Base-by-base conservation (phyloP, 2,888 invertebrate genomes). In the Lasius platythorax region DNA sequence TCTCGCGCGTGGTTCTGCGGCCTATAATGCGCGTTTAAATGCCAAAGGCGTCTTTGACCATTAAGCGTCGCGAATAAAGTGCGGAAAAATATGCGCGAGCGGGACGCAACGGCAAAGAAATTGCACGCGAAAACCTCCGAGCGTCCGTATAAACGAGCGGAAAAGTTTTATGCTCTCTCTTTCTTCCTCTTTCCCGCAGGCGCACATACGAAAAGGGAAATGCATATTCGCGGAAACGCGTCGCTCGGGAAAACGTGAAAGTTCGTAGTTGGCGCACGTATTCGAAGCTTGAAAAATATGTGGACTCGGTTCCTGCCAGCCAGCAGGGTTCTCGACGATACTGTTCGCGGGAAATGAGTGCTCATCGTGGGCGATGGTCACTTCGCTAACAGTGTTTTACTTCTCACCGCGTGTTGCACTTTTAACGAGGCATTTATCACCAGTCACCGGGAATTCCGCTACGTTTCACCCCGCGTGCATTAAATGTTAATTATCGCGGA, bases 201-300 rank as follows among this genome's bases (percentile, higher is more conserved):
- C 56, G 18, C 58, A 67, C 53, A 50, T 33, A 43, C 79, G 63
- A 74, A 58, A 70, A 50, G 76, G 61, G 68, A 70, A 85, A 85
- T 85, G 76, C 82, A 85, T 82, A 82, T 85, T 78, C 86, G 76
- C 66, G 66, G 68, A 86, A 86, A 85, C 68, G 68, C 64, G 63
- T 63, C 53, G 75, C 67, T 73, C 50, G 66, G 73, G 74, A 53
- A 82, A 58, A 86, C 82, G 82, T 68, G 85, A 85, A 86, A 85
- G 79, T 85, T 85, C 85, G 81, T 85, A 86, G 85, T 81, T 85
- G 81, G 75, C 85, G 74, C 73, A 85, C 74, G 79, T 82, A 86
- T 79, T 70, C 74, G 75, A 53, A 56, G 79, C 68, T 83, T 67
- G 85, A 74, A 85, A 66, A 83, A 81, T 64, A 87, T 61, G 64